These are phyloP conservation scores for Piscicola geometra DNA, from an alignment of 2,888 invertebrate genomes.

Conservation along the genomic window DNA sequence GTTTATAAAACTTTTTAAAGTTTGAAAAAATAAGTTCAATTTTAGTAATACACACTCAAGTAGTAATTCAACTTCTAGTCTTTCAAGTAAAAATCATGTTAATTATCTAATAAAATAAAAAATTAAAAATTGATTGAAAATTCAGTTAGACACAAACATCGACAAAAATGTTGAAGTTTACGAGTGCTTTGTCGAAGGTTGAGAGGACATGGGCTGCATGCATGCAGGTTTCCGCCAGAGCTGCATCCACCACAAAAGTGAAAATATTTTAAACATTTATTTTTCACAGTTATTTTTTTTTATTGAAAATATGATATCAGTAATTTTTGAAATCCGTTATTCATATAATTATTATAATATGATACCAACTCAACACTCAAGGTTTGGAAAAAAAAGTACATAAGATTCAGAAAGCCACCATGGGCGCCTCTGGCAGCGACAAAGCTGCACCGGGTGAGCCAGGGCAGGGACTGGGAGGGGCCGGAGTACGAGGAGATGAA, in stretches of 20 bases:
- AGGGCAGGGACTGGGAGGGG: background rate
- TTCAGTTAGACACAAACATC: too few species aligned
- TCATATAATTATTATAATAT: background rate
- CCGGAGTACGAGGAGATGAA: conserved; percentile 24
- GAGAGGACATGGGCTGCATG: background rate
- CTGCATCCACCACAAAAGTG: too few species aligned
- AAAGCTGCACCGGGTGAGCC: conserved; percentile 30
- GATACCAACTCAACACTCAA: background rate
- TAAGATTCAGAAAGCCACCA: conserved; percentile 5
- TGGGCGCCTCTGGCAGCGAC: conserved; percentile 30
- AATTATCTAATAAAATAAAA: too few species aligned
- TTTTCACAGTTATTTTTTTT: background rate
- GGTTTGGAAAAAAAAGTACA: background rate
- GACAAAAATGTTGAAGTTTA: background rate
- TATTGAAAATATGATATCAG: background rate
- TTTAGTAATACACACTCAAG: too few species aligned
- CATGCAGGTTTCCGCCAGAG: background rate
- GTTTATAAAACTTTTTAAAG: background rate
- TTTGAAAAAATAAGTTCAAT: too few species aligned
- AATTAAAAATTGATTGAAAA: too few species aligned
- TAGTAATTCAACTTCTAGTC: too few species aligned
- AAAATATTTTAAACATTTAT: background rate
- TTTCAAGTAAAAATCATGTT: too few species aligned
- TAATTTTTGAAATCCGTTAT: too few species aligned
- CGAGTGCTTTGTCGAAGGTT: background rate